phyloP scores from a whole-genome alignment of 2,797 vertebrate genomes.

The Anomalospiza imberbis region DNA sequence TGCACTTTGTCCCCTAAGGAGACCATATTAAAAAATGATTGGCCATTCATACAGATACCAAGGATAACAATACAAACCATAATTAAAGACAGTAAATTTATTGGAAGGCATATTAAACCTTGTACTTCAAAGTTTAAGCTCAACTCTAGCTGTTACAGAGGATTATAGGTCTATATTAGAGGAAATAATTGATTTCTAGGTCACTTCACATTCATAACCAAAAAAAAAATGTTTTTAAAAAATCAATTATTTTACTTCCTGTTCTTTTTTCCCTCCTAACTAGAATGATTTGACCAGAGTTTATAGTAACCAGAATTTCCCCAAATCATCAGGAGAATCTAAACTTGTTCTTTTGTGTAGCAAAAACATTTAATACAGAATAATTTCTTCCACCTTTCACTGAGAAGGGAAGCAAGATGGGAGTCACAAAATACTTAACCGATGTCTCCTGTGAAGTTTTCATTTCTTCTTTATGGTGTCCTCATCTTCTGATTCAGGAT shows the following conservation, averaged over 20 bases:
- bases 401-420: background rate
- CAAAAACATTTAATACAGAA: background rate
- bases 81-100: slow-evolving; percentile 21
- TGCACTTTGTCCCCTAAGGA: background rate
- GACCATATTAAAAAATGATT: background rate
- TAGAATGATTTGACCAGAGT: background rate
- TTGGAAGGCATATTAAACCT: slow-evolving; percentile 2
- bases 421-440: background rate
- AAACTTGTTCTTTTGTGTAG: background rate
- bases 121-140: slow-evolving; percentile 12
- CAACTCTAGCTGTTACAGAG: background rate
- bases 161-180: slow-evolving; percentile 17
- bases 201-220: background rate
- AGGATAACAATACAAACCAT: background rate
- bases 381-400: background rate
- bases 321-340: background rate
- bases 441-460: background rate
- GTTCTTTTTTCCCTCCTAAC: background rate
- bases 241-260: background rate
- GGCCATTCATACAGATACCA: background rate
- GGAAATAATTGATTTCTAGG: slow-evolving; percentile 40
- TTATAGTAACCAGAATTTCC: background rate
- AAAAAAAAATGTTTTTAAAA: fast-evolving
- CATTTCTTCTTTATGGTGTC: background rate
- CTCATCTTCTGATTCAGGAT: background rate